These are phyloP conservation scores for Liasis olivaceus DNA, from an alignment of 2,797 vertebrate species.

Conservation along the genomic window DNA sequence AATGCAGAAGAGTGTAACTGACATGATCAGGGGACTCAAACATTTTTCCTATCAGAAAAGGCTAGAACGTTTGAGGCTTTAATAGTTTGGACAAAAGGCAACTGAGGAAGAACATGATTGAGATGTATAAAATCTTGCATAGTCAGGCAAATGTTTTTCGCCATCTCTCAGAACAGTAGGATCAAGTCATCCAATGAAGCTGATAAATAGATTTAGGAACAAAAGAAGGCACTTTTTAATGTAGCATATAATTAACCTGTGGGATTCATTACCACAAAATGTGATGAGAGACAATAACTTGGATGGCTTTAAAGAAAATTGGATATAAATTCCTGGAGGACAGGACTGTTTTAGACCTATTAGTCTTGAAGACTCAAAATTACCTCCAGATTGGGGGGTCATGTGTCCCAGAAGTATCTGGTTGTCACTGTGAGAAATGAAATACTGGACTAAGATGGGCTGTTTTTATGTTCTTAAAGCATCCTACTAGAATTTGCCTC, in stretches of 20 bases:
- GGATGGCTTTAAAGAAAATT: background rate
- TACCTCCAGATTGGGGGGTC: background rate
- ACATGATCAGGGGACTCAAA: background rate
- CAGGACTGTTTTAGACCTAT: background rate
- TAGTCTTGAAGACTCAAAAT: background rate
- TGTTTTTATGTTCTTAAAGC: background rate
- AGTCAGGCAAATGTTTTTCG: background rate
- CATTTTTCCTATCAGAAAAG: background rate
- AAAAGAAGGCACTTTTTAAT: background rate
- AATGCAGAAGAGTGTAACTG: background rate
- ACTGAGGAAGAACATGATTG: background rate
- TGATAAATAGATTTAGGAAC: background rate
- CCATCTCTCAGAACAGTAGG: background rate
- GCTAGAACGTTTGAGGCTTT: background rate
- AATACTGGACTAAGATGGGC: background rate
- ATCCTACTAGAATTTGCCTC: background rate
- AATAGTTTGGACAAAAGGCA: background rate
- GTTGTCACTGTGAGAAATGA: background rate
- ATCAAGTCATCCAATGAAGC: background rate
- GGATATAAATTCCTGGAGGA: background rate
- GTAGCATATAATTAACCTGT: background rate
- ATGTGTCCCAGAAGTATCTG: background rate
- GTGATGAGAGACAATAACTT: background rate
- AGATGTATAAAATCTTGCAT: background rate
- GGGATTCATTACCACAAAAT: background rate